phyloP scores from a whole-genome alignment of 2,113 vertebrate genomes.

The Chrysochloris asiatica region DNA sequence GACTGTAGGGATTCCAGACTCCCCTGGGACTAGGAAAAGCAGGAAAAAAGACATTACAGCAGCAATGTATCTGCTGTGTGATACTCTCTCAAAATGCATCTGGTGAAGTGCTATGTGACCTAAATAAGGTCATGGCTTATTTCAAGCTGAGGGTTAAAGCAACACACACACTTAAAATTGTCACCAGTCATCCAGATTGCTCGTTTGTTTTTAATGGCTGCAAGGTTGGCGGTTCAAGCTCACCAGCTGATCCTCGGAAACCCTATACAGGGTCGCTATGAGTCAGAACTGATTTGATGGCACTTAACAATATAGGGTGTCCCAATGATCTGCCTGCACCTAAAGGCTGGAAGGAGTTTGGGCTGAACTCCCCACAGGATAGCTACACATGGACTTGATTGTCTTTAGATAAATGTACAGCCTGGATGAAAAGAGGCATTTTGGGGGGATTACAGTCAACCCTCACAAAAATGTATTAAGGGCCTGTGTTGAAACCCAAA shows the following conservation, averaged over 20 bases:
- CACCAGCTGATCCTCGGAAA: too few relatives aligned
- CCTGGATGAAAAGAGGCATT: slow-evolving; percentile 43
- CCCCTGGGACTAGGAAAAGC: background rate
- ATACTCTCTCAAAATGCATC: background rate
- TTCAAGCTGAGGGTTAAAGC: background rate
- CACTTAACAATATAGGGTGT: background rate
- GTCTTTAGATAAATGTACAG: slow-evolving; percentile 15
- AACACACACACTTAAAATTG: background rate
- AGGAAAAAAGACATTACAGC: background rate
- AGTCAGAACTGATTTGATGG: too few relatives aligned
- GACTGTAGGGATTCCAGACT: background rate
- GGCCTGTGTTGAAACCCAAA: slow-evolving; percentile 35
- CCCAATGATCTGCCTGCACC: background rate
- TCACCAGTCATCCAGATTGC: background rate
- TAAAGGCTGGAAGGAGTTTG: background rate
- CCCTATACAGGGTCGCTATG: too few relatives aligned
- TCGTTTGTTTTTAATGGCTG: background rate
- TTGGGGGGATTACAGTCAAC: slow-evolving; percentile 45
- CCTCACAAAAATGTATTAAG: slow-evolving; percentile 27
- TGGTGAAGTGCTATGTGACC: background rate
- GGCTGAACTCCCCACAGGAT: background rate
- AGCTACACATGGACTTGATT: background rate
- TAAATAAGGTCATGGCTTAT: background rate
- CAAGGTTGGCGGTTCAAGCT: too few relatives aligned
- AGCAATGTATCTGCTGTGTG: background rate